These are phyloP conservation scores for Halesus radiatus DNA, from an alignment of 1,140 invertebrate species.

Conservation along the genomic window DNA sequence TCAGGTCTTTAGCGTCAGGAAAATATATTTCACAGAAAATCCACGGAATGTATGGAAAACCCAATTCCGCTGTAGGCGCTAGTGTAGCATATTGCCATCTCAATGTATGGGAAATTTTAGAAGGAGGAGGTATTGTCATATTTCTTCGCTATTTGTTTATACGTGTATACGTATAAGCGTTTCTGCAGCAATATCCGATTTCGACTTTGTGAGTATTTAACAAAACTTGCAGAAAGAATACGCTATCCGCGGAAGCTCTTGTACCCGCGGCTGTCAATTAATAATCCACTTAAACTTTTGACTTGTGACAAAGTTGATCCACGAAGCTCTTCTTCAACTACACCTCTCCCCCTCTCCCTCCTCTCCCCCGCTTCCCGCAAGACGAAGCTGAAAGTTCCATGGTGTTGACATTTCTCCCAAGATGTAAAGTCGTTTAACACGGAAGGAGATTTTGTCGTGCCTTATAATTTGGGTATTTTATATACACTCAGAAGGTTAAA, in stretches of 20 bases:
- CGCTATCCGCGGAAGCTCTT: background rate
- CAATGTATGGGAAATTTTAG: no score
- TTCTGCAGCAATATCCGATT: no score
- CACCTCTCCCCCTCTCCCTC: background rate
- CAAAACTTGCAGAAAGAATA: background rate
- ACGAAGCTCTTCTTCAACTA: conserved; percentile 43
- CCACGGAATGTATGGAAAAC: no score
- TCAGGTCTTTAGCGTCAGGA: no score
- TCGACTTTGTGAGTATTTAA: background rate
- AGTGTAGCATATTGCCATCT: no score
- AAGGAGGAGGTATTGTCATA: no score
- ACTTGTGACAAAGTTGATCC: conserved; percentile 54
- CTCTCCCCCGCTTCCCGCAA: background rate
- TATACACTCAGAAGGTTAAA: background rate
- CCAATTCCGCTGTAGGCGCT: no score
- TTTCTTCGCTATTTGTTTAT: no score
- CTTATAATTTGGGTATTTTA: background rate
- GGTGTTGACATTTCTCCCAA: conserved; percentile 35
- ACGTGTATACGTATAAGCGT: no score
- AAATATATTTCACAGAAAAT: no score
- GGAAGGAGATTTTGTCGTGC: conserved; percentile 3
- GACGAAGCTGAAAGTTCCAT: background rate
- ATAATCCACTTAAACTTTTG: conserved; percentile 54
- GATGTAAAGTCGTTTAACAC: conserved; percentile 23
- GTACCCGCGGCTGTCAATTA: conserved; percentile 42